Evolutionary conservation across 2,888 invertebrate genomes (phyloP), one percentile per base, ranked within the genome.

Genomic region (Calameuta pallipes): DNA sequence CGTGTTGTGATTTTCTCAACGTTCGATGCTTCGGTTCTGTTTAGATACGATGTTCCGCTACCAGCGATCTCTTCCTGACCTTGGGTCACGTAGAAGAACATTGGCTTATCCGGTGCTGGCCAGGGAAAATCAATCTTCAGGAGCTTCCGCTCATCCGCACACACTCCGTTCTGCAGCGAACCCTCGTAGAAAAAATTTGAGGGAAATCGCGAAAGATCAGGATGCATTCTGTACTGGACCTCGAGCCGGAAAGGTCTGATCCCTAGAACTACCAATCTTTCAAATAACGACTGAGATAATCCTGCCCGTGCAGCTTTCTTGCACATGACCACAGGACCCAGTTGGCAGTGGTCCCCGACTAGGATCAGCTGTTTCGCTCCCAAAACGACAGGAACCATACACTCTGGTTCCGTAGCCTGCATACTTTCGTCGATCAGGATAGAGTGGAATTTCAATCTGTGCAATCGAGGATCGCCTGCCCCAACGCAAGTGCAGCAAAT

Each of bases 121-220:
- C 99, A 99, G 0, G 99, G 98, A 90, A 99, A 99, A 88, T 99
- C 99, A 80, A 99, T 95, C 88, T 97, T 97, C 74, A 94, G 93
- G 82, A 99, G 93, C 82, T 97, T 96, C 12, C 99, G 94, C 89
- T 99, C 99, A 88, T 98, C 99, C 3, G 98, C 97, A 85, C 98
- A 98, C 1, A 99, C 99, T 1, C 99, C 99, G 91, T 99, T 99
- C 91, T 99, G 99, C 75, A 99, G 93, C 4, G 98, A 98, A 0
- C 99, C 99, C 90, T 99, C 99, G 89, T 99, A 99, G 92, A 99
- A 99, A 92, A 99, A 99, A 92, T 99, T 99, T 0, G 99, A 99
- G 0, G 99, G 99, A 91, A 99, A 99, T 79, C 98, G 95, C 0
- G 98, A 98, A 12, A 99, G 93, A 88, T 98, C 98, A 0, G 99